phyloP scores from a whole-genome alignment of 2,113 vertebrate genomes.

The Meleagris gallopavo region DNA sequence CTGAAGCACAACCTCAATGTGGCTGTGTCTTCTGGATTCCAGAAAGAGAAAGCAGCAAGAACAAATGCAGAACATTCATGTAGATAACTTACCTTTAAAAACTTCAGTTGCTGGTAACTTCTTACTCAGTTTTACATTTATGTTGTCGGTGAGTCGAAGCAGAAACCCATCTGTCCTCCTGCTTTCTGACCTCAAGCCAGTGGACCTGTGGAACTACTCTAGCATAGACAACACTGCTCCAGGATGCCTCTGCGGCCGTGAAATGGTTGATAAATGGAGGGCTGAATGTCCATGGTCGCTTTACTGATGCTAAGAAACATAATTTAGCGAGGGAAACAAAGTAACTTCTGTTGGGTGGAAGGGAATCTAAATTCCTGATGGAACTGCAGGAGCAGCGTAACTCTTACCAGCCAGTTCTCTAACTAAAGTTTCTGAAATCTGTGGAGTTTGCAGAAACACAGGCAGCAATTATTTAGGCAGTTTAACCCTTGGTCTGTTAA shows the following conservation, averaged over 20 bases:
- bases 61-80: background rate
- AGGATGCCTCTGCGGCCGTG: background rate
- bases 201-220: background rate
- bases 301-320: background rate
- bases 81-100: background rate
- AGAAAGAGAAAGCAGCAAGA: background rate
- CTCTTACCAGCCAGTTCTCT: background rate
- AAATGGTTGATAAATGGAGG: fast-evolving
- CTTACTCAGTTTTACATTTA: fast-evolving
- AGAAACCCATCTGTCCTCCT: background rate
- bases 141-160: background rate
- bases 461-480: fast-evolving
- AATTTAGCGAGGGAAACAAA: background rate
- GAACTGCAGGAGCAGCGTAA: background rate
- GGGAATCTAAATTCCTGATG: background rate
- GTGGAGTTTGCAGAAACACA: background rate
- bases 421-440: background rate
- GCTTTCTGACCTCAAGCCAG: background rate
- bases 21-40: background rate
- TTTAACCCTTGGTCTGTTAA: background rate
- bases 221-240: background rate
- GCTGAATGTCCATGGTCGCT: background rate
- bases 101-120: background rate
- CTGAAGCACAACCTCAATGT: background rate
- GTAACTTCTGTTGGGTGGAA: background rate